Evolutionary conservation across 2,113 vertebrate genomes (phyloP), one percentile per base, ranked within the genome.

Genomic region (Nerophis ophidion): DNA sequence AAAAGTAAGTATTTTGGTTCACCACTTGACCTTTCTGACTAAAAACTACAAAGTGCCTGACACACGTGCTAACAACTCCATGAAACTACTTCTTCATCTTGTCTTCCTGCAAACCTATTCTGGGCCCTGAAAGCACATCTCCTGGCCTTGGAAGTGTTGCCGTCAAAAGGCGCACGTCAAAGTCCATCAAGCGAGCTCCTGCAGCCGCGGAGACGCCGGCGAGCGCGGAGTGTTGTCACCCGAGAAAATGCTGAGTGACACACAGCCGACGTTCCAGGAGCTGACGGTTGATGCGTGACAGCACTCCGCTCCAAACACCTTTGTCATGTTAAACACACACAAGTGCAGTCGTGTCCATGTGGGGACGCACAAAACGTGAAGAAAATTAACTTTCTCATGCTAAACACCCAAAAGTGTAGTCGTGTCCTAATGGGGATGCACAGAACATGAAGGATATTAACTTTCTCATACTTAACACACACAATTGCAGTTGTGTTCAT

Each of bases 161-260:
- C 47, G 54, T 72, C 76, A 48, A 75, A 60, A 75, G 49, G 53
- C 69, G 4, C 63, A 74, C 51, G 48, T 77, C 68, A 78, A 61
- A 70, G 57, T 72, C 49, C 56, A 60, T 80, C 57, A 75, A 46
- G 61, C 17, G 40, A 45, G 50, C 60, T 40, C 52, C 60, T 67
- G 19, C 50, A 47, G 40, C 59, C 10, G 11, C 8, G 48, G 9
- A 6, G 5, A 13, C 11, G 19, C 2, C 6, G 14, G 60, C 63
- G 63, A 54, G 70, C 72, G 74, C 66, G 77, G 68, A 68, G 72
- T 68, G 61, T 55, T 66, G 75, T 78, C 70, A 46, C 60, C 59
- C 72, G 8, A 62, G 50, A 34, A 75, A 66, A 75, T 65, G 34
- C 47, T 68, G 66, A 66, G 71, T 80, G 76, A 80, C 76, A 60